A percentile compares a stretch with the other conserved stretches of the same genome.
These are phyloP conservation scores for Caenorhabditis latens DNA, from an alignment of 1,140 invertebrate species.

Conservation along the genomic window DNA sequence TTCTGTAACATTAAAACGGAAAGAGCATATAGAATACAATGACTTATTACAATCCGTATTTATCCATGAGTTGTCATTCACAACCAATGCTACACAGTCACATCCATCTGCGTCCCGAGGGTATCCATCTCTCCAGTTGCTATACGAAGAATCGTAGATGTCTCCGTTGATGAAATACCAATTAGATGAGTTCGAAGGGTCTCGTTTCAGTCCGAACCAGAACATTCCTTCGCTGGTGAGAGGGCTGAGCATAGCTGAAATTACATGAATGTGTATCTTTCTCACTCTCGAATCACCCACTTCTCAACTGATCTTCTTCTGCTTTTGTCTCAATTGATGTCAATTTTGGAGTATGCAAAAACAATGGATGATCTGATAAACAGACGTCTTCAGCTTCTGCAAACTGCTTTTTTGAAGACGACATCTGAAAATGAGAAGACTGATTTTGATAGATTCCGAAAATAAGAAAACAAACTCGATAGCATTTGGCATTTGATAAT, in stretches of 20 bases:
- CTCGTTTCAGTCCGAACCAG: conserved; percentile 33
- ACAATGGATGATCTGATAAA: neutral
- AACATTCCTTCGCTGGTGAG: neutral
- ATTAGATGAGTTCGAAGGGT: neutral
- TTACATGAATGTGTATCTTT: neutral
- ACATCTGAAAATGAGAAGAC: neutral
- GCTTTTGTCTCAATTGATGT: neutral
- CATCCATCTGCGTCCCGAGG: conserved; percentile 19
- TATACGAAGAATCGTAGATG: neutral
- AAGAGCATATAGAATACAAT: conserved; percentile 14
- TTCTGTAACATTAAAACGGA: neutral
- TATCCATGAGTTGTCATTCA: conserved; percentile 8
- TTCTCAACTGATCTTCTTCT: neutral
- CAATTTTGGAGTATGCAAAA: neutral
- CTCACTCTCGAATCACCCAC: neutral
- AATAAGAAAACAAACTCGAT: neutral
- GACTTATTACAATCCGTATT: conserved; percentile 31
- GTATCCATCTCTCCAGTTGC: neutral
- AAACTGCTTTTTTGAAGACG: neutral
- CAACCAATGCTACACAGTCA: conserved; percentile 2
- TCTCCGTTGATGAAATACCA: conserved; percentile 39
- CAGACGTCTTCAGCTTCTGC: conserved; percentile 2
- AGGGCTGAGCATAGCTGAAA: neutral
- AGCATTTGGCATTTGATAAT: conserved; percentile 1
- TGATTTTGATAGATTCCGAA: neutral